Conservation (phyloP, 2,113 vertebrate genomes). For the Acanthochromis polyacanthus region DNA sequence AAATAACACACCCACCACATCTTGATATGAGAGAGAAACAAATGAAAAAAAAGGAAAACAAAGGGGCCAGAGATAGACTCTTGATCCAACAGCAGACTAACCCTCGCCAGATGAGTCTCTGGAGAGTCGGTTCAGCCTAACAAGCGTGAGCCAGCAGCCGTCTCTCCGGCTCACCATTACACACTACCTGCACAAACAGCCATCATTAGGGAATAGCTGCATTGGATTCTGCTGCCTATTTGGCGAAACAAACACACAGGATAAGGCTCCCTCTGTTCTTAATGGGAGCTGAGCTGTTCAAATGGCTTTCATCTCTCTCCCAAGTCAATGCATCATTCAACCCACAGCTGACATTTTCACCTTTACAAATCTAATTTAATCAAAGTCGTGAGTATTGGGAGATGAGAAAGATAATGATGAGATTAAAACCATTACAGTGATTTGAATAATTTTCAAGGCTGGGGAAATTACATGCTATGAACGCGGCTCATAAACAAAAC, state of each 20-base stretch:
- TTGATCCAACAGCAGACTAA: slow-evolving; percentile 69
- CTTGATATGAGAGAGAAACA: slow-evolving; percentile 40
- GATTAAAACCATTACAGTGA: slow-evolving; percentile 65
- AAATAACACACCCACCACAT: slow-evolving; percentile 39
- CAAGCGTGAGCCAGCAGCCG: slow-evolving; percentile 76
- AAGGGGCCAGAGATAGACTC: slow-evolving; percentile 61
- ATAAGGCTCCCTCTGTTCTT: slow-evolving; percentile 71
- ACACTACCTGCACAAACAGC: slow-evolving; percentile 80
- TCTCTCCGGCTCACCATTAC: slow-evolving; percentile 73
- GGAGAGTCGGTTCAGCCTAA: slow-evolving; percentile 74
- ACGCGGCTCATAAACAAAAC: slow-evolving; percentile 4
- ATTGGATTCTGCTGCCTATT: slow-evolving; percentile 73
- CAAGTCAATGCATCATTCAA: slow-evolving; percentile 74
- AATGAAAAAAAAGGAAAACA: slow-evolving; percentile 42
- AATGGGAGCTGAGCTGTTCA: slow-evolving; percentile 72
- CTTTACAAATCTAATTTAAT: slow-evolving; percentile 72
- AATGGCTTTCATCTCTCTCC: slow-evolving; percentile 78
- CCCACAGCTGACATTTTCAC: slow-evolving; percentile 68
- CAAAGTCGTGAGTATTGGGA: slow-evolving; percentile 61
- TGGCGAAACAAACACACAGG: slow-evolving; percentile 77
- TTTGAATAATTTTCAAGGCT: slow-evolving; percentile 40
- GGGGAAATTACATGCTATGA: slow-evolving; percentile 29
- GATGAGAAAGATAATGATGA: slow-evolving; percentile 55
- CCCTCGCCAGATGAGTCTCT: slow-evolving; percentile 73
- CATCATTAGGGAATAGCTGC: slow-evolving; percentile 81